Percentiles rank a stretch among this genome's conserved stretches.
These are phyloP conservation scores for Leptogaster cylindrica DNA, from an alignment of 2,888 invertebrate species.

Conservation along the genomic window DNA sequence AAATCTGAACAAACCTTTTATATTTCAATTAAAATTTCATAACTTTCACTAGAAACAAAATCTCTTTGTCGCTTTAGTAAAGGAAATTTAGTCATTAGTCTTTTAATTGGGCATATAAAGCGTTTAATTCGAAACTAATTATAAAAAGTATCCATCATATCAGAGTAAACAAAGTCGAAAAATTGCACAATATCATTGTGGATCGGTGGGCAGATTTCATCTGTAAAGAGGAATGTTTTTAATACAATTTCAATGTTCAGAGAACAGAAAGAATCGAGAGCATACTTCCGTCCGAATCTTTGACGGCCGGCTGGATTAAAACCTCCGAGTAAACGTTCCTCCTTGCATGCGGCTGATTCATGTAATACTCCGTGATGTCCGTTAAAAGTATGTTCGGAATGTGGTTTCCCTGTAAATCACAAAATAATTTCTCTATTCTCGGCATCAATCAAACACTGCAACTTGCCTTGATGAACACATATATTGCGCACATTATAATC, in stretches of 20 bases:
- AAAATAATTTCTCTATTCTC: conserved; percentile 19
- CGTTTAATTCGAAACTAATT: too few species aligned
- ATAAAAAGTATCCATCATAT: conserved; percentile 80
- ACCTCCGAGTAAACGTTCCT: conserved; percentile 93
- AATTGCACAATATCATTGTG: conserved; percentile 92
- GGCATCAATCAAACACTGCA: neutral
- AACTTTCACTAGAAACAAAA: too few species aligned
- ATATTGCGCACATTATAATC: conserved; percentile 96
- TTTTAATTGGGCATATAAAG: too few species aligned
- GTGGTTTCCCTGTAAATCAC: conserved; percentile 55
- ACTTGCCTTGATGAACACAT: conserved; percentile 72
- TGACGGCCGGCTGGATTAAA: conserved; percentile 63
- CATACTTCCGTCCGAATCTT: conserved; percentile 51
- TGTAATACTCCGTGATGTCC: conserved; percentile 93
- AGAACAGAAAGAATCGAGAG: conserved; percentile 1
- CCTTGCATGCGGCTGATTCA: conserved; percentile 90
- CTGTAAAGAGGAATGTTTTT: conserved; percentile 6
- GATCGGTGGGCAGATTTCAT: conserved; percentile 10
- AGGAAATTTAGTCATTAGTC: too few species aligned
- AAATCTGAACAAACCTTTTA: too few species aligned
- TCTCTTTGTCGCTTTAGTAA: too few species aligned
- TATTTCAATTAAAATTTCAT: too few species aligned
- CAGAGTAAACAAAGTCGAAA: conserved; percentile 90
- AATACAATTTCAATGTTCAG: neutral
- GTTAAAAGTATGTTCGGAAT: conserved; percentile 71